Evolutionary conservation across 2,888 invertebrate genomes (phyloP).

Genomic region (Prenolepis imparis): DNA sequence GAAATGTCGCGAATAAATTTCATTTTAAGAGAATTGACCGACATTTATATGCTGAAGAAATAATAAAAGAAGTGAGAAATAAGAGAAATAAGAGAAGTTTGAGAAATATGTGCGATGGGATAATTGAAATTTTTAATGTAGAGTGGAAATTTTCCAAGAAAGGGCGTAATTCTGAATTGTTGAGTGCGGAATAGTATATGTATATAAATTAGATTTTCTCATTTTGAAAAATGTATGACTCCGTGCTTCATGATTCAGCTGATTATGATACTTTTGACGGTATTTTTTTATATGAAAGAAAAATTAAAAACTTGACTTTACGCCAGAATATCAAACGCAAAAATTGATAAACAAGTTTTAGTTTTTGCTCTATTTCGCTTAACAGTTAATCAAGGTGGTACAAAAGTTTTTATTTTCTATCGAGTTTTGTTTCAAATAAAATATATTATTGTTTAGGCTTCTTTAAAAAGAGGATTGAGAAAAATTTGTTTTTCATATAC

Average conservation of each 20-base stretch:
- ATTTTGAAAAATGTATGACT: not conserved
- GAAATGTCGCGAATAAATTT: not conserved
- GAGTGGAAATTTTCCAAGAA: no score
- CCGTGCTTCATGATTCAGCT: not conserved
- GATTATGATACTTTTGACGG: not conserved
- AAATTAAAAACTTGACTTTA: not conserved
- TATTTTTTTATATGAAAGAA: not conserved
- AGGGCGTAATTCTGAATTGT: no score
- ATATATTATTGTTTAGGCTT: not conserved
- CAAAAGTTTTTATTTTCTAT: not conserved
- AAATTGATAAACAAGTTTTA: constrained; percentile 1
- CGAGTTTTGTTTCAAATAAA: not conserved
- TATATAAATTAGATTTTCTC: not conserved
- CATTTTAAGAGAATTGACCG: not conserved
- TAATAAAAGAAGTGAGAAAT: no score
- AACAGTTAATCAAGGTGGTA: not conserved
- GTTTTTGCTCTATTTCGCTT: not conserved
- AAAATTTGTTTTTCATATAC: not conserved
- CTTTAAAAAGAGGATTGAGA: not conserved
- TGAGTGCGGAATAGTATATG: no score
- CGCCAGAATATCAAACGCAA: not conserved
- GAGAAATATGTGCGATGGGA: no score
- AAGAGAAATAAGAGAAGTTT: no score
- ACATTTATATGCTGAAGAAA: not conserved
- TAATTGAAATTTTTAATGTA: no score